These are phyloP conservation scores for Onychomys arenicola DNA, from an alignment of 2,797 vertebrate genomes.

Conservation along the genomic window DNA sequence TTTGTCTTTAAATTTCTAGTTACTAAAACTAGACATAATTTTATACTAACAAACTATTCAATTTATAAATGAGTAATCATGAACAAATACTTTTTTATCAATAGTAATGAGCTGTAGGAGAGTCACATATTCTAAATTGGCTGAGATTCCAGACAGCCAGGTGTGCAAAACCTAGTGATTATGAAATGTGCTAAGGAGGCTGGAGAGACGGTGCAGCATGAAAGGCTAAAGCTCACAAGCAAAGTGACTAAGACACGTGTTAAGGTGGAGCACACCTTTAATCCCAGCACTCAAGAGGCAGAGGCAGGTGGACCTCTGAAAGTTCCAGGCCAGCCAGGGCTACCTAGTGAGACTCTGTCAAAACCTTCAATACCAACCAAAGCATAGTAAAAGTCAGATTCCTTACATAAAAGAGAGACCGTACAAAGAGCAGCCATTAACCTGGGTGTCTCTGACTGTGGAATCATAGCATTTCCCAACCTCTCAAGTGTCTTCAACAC, in stretches of 20 bases:
- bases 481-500: conserved; percentile 27
- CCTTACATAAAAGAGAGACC: background rate
- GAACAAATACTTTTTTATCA: background rate
- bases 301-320: background rate
- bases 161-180: conserved; percentile 28
- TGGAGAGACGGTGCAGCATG: background rate
- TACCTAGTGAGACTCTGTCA: too few species aligned
- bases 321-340: background rate
- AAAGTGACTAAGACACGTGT: background rate
- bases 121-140: background rate
- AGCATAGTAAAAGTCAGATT: background rate
- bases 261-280: background rate
- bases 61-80: conserved; percentile 1
- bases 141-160: background rate
- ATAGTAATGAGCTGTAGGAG: background rate
- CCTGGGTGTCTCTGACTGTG: background rate
- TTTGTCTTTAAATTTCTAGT: conserved; percentile 48
- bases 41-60: conserved; percentile 26
- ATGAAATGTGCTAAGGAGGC: background rate
- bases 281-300: background rate
- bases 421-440: background rate
- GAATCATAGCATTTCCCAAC: conserved; percentile 23
- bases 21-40: background rate
- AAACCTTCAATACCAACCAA: background rate
- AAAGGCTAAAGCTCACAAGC: background rate